Conservation (phyloP, 2,888 invertebrate genomes). For the Aspidapion aeneum region DNA sequence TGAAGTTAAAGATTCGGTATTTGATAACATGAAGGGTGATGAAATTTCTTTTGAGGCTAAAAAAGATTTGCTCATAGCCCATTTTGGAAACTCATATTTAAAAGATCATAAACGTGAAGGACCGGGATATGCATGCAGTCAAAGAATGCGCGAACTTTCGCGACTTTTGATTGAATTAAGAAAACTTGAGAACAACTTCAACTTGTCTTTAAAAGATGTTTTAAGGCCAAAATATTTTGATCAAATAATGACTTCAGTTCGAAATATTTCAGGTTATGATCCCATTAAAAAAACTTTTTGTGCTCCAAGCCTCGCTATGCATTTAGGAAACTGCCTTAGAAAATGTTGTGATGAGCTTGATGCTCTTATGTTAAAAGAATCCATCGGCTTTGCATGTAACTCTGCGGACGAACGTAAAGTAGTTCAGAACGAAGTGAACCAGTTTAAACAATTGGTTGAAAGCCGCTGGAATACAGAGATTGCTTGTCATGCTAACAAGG, state of each 20-base stretch:
- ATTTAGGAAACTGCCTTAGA: constrained; percentile 29
- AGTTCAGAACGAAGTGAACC: constrained; percentile 13
- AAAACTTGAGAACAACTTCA: constrained; percentile 9
- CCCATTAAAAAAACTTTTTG: constrained; percentile 28
- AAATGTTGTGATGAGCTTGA: constrained; percentile 26
- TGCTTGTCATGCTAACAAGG: constrained; percentile 29
- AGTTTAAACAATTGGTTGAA: constrained; percentile 18
- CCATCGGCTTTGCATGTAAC: constrained; percentile 24
- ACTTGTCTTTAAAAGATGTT: constrained; percentile 25
- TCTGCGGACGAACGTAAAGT: constrained; percentile 4
- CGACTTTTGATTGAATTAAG: constrained; percentile 16
- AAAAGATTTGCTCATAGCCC: constrained; percentile 19
- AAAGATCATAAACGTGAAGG: constrained; percentile 20
- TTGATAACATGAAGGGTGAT: constrained; percentile 20
- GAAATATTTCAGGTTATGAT: constrained; percentile 28
- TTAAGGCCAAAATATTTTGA: constrained; percentile 30
- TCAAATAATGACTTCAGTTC: constrained; percentile 22
- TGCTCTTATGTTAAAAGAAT: constrained; percentile 27
- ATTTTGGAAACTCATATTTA: constrained; percentile 21
- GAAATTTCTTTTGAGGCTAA: constrained; percentile 20
- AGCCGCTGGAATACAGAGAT: constrained; percentile 30
- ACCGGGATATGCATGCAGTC: constrained; percentile 17
- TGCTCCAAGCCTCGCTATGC: constrained; percentile 30
- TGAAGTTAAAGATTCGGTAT: constrained; percentile 6
- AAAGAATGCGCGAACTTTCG: constrained; percentile 17